These are phyloP conservation scores for Trididemnum clinides DNA, from an alignment of 23 tunicate species.

Conservation along the genomic window DNA sequence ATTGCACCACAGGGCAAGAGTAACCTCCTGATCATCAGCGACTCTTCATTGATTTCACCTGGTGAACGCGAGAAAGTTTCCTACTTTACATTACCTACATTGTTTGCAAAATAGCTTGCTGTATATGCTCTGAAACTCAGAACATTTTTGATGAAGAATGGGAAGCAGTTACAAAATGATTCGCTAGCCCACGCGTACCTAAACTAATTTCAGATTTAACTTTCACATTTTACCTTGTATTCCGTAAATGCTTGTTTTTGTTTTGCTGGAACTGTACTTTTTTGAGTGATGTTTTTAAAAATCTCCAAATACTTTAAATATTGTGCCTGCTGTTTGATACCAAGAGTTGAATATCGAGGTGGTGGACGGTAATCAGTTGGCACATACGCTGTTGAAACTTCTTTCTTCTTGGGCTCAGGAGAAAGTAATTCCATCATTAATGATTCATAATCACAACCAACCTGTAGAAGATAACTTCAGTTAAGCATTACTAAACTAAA, in stretches of 20 bases:
- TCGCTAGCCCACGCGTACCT: neutral
- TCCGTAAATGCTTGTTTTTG: neutral
- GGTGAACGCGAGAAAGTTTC: too few species aligned
- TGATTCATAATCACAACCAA: conserved; percentile 21
- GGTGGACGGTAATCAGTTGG: neutral
- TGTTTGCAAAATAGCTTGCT: too few species aligned
- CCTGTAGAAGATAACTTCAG: neutral
- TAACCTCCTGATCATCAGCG: too few species aligned
- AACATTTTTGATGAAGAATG: too few species aligned
- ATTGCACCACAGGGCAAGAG: too few species aligned
- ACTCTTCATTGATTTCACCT: too few species aligned
- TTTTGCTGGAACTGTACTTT: neutral
- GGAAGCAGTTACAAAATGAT: neutral
- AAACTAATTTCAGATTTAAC: neutral
- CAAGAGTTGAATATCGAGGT: neutral
- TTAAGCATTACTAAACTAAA: too few species aligned
- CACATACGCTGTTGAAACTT: neutral
- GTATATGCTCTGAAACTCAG: too few species aligned
- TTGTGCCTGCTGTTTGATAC: neutral
- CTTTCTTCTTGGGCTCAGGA: neutral
- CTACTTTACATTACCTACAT: too few species aligned
- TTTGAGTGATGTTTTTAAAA: neutral
- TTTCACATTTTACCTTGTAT: neutral
- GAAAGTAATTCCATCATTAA: neutral
- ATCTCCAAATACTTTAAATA: neutral